Percentiles rank a stretch among this genome's conserved stretches.
Conservation (phyloP, 2,888 invertebrate species). For the Brenthis daphne region DNA sequence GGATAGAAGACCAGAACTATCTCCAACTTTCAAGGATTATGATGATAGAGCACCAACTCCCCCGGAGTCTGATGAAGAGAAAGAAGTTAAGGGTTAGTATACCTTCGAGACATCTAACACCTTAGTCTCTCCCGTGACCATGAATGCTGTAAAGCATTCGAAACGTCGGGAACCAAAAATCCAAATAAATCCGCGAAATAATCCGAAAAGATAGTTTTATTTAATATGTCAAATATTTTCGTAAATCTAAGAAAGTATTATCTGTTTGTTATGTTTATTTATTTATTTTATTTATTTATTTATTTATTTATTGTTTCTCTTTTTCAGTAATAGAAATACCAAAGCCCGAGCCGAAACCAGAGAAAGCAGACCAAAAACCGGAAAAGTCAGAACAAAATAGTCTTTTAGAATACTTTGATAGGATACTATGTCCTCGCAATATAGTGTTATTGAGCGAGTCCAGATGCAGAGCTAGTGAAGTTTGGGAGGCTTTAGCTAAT, state of each 20-base stretch:
- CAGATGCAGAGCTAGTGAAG: conserved; percentile 45
- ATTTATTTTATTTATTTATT: too few relatives aligned
- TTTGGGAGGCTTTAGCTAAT: conserved; percentile 69
- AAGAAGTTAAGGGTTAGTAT: conserved; percentile 20
- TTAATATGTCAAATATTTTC: too few relatives aligned
- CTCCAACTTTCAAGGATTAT: conserved; percentile 57
- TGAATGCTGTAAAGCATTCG: too few relatives aligned
- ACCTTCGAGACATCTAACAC: too few relatives aligned
- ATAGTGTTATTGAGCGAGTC: conserved; percentile 59
- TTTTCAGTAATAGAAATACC: conserved; percentile 17
- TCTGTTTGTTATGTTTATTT: too few relatives aligned
- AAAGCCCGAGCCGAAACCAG: conserved; percentile 14
- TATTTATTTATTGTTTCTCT: too few relatives aligned
- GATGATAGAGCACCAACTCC: conserved; percentile 57
- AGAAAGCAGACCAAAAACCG: conserved; percentile 10
- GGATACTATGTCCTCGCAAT: conserved; percentile 68
- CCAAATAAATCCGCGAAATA: too few relatives aligned
- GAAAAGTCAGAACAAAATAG: conserved; percentile 18
- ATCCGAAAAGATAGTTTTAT: too few relatives aligned
- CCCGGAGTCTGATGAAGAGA: conserved; percentile 54
- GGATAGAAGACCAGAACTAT: conserved; percentile 51
- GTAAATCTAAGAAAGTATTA: too few relatives aligned
- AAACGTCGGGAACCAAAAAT: too few relatives aligned
- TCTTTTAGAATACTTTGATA: conserved; percentile 55
- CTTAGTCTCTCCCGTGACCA: too few relatives aligned